Conservation (phyloP, 1,140 invertebrate species). For the Drosophila ohnishii region DNA sequence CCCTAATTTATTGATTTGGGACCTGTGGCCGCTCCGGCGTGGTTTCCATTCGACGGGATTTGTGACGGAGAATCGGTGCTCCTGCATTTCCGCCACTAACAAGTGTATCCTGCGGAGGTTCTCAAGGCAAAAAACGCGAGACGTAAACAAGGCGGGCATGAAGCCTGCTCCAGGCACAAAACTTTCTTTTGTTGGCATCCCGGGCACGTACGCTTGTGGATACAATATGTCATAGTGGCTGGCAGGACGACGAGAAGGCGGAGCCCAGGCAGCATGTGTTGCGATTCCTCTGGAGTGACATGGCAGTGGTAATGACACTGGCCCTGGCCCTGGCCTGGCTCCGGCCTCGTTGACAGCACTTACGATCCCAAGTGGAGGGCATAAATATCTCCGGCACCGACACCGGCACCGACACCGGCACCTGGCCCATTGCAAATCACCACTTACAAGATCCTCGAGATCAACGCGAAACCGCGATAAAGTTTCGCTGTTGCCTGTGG, state of each 20-base stretch:
- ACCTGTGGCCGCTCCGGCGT: background rate
- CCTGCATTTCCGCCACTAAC: constrained; percentile 23
- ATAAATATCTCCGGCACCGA: constrained; percentile 5
- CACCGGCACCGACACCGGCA: background rate
- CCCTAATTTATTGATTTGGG: constrained; percentile 12
- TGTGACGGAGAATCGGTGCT: constrained; percentile 7
- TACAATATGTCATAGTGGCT: constrained; percentile 77
- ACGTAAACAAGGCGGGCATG: constrained; percentile 2
- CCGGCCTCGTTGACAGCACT: constrained; percentile 39
- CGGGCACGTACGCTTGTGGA: constrained; percentile 71
- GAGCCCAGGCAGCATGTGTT: constrained; percentile 24
- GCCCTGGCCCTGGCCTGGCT: background rate
- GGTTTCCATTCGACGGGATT: background rate
- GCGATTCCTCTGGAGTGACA: constrained; percentile 7
- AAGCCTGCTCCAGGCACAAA: constrained; percentile 20
- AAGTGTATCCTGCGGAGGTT: constrained; percentile 39
- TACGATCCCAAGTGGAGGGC: constrained; percentile 33
- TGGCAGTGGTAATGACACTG: constrained; percentile 4
- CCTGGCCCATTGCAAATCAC: constrained; percentile 16
- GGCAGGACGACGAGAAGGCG: background rate
- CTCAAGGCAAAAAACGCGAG: background rate
- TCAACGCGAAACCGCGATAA: constrained; percentile 11
- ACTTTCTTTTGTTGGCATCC: constrained; percentile 67
- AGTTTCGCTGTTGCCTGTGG: background rate
- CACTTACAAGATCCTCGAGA: constrained; percentile 19